Percentiles rank a stretch among this genome's conserved stretches.
Conservation (phyloP, 2,113 vertebrate species). For the Bombycilla garrulus region DNA sequence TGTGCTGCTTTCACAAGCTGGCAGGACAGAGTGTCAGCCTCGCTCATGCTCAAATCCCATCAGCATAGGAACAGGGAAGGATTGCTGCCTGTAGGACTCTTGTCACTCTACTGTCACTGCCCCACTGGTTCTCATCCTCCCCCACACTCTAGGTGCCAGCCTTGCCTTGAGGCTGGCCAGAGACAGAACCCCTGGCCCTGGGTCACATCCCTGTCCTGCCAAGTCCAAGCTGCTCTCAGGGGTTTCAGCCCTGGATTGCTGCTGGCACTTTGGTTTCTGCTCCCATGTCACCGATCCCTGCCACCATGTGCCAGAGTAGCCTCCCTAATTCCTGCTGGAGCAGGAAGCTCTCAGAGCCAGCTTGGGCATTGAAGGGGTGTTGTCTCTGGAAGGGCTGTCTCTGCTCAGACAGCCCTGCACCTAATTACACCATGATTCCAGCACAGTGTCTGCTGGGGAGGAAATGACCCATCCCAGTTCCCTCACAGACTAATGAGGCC, state of each 20-base stretch:
- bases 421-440: not conserved
- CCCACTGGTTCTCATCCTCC: not conserved
- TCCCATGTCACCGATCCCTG: not conserved
- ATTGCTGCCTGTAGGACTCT: not conserved
- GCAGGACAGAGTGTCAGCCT: not conserved
- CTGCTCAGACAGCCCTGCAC: not conserved
- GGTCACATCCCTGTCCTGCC: not conserved
- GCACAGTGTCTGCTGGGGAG: not conserved
- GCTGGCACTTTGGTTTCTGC: not conserved
- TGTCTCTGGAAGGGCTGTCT: not conserved
- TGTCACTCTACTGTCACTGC: not conserved
- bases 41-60: not conserved
- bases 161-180: not conserved
- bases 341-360: not conserved
- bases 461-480: not conserved
- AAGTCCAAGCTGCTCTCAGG: fast-evolving
- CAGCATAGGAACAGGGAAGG: not conserved
- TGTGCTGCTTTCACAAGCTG: not conserved
- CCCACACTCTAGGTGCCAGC: not conserved
- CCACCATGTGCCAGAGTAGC: not conserved
- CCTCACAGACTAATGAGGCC: not conserved
- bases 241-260: not conserved
- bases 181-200: not conserved
- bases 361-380: not conserved
- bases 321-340: not conserved